phyloP scores from a whole-genome alignment of 1,140 invertebrate genomes.

The Colletes gigas region DNA sequence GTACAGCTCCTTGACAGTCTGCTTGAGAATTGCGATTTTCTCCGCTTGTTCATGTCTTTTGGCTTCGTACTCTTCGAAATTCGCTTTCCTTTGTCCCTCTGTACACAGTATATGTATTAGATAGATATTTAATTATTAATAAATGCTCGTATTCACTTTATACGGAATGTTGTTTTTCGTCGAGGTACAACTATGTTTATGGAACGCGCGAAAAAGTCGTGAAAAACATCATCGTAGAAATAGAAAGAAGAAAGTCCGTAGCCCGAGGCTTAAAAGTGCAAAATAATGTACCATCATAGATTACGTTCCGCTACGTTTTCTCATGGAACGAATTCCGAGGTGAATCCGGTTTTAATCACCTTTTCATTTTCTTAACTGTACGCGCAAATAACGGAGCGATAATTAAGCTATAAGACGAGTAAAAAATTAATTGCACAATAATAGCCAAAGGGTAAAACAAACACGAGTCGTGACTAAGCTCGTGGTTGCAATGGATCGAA shows the following conservation, averaged over 20 bases:
- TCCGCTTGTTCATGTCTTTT: constrained; percentile 87
- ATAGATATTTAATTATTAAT: no score
- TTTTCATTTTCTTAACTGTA: neutral
- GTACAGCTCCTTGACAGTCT: constrained; percentile 85
- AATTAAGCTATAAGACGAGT: constrained; percentile 18
- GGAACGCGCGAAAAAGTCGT: neutral
- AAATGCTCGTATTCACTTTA: constrained; percentile 5
- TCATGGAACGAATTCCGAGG: neutral
- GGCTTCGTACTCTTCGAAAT: constrained; percentile 89
- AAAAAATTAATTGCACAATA: constrained; percentile 30
- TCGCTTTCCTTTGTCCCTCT: constrained; percentile 92
- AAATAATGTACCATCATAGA: neutral
- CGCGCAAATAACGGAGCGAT: neutral
- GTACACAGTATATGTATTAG: constrained; percentile 43
- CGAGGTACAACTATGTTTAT: constrained; percentile 14
- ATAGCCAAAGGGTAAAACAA: constrained; percentile 18
- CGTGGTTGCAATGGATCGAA: neutral
- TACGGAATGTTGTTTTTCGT: constrained; percentile 9
- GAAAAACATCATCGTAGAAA: neutral
- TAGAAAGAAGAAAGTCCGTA: neutral
- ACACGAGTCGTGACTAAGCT: constrained; percentile 24
- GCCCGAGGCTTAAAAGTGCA: neutral
- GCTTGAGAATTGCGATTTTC: constrained; percentile 87
- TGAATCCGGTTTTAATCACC: neutral
- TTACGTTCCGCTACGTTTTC: neutral